phyloP scores from a whole-genome alignment of 1,140 invertebrate species.

The Matsumurasca onukii region DNA sequence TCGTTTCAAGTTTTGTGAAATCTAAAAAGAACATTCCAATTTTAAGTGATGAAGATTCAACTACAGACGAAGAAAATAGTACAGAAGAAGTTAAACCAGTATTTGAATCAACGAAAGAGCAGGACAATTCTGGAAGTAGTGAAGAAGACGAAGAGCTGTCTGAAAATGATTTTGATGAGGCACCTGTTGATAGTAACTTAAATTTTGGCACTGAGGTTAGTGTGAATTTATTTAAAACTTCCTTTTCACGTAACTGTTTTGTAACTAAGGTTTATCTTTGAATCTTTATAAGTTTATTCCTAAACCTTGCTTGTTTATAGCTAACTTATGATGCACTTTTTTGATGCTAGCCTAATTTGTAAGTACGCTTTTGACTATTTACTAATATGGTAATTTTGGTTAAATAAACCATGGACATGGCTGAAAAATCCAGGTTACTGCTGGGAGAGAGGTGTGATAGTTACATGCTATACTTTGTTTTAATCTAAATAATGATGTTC shows the following conservation, averaged over 20 bases:
- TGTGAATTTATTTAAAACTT: too few relatives aligned
- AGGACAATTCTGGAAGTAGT: not conserved
- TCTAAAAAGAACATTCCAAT: not conserved
- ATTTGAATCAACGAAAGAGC: not conserved
- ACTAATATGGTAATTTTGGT: too few relatives aligned
- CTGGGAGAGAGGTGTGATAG: too few relatives aligned
- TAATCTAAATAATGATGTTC: too few relatives aligned
- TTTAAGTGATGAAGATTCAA: constrained; percentile 13
- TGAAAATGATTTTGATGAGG: not conserved
- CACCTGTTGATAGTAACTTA: not conserved
- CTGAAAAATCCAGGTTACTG: too few relatives aligned
- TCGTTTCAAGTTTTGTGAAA: constrained; percentile 1
- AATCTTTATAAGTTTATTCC: too few relatives aligned
- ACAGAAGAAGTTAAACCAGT: not conserved
- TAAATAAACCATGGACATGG: too few relatives aligned
- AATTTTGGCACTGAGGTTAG: not conserved
- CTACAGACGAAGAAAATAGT: constrained; percentile 16
- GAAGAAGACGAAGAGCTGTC: not conserved
- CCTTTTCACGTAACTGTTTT: too few relatives aligned
- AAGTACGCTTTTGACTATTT: not conserved
- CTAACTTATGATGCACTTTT: not conserved
- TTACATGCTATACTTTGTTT: too few relatives aligned
- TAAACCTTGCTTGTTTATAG: not conserved
- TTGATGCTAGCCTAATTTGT: not conserved
- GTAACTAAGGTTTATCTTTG: too few relatives aligned